Base-by-base conservation (phyloP, 2,797 vertebrate genomes). In the Chloroceryle amazona region DNA sequence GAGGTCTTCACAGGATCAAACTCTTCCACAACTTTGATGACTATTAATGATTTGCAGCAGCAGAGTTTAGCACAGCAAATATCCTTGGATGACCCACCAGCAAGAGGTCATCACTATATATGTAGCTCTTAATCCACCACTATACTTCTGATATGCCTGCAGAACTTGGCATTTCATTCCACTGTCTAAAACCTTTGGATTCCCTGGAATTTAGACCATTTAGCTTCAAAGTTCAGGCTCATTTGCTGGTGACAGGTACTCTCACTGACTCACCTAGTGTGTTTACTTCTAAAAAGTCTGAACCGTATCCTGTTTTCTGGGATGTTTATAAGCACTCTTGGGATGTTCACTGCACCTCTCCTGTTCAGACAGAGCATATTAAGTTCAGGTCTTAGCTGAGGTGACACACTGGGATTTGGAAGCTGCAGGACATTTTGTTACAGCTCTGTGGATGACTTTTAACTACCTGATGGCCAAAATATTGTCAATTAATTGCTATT, bases 181-280 rank as follows among this genome's bases (percentile, higher is more conserved):
- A 52, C 35, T 55, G 37, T 47, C 57, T 63, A 93, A 92, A 93
- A 88, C 28, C n/a, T 66, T 90, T 20, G 73, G 82, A 93, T 14
- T 89, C 42, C 17, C 70, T 49, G 94, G 93, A 90, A 96, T 81
- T 84, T 73, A 76, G 73, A 60, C 23, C 66, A 70, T 79, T 79
- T 66, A 19, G 74, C 81, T 88, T 88, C 89, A 85, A 89, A 94
- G 86, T 81, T 71, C 79, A 86, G 58, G 51, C 68, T 94, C 85
- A 2, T 61, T 72, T 86, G 61, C 58, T 84, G 49, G 37, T 22
- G 58, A 62, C 39, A 52, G 49, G 46, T 9, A 62, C 35, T 33
- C 52, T 54, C 72, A 58, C 49, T 35, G 52, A 74, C 42, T 63
- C 44, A 66, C 21, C 3, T 8, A 0, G 18, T 51, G 26, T 73